Evolutionary conservation across 1,140 invertebrate species (phyloP).

Genomic region (Cydia amplana): DNA sequence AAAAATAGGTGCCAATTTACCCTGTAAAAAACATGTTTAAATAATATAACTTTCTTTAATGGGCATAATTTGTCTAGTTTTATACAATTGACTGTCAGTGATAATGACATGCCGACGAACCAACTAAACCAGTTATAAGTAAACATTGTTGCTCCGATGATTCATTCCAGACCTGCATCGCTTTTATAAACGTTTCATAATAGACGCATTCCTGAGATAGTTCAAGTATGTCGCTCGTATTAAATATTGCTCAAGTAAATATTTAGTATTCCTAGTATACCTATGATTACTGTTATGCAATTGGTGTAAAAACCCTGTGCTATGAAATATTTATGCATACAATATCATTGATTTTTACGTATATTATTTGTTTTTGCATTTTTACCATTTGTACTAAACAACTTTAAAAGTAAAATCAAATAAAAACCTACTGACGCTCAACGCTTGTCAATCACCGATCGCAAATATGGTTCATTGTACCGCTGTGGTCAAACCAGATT

Average conservation of each 20-base stretch:
- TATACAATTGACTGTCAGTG: not conserved
- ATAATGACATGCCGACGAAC: conserved; percentile 16
- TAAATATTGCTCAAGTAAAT: conserved; percentile 14
- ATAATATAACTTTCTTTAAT: not conserved
- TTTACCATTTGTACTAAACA: too few species aligned
- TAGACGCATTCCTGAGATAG: conserved; percentile 25
- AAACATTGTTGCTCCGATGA: conserved; percentile 28
- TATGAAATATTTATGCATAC: conserved; percentile 1
- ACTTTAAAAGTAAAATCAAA: not conserved
- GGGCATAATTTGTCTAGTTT: not conserved
- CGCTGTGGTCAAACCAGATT: too few species aligned
- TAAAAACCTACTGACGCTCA: not conserved
- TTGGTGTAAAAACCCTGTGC: not conserved
- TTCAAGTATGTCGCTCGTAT: conserved; percentile 20
- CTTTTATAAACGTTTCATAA: conserved; percentile 29
- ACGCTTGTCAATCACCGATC: too few species aligned
- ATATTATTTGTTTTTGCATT: not conserved
- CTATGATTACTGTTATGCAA: conserved; percentile 9
- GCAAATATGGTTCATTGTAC: too few species aligned
- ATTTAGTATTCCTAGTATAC: conserved; percentile 3
- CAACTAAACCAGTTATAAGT: conserved; percentile 30
- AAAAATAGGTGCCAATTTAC: too few species aligned
- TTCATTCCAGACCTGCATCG: conserved; percentile 25
- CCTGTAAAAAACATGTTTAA: too few species aligned
- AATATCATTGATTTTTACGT: not conserved